phyloP scores from a whole-genome alignment of 2,888 invertebrate genomes.

The Calameuta filiformis region DNA sequence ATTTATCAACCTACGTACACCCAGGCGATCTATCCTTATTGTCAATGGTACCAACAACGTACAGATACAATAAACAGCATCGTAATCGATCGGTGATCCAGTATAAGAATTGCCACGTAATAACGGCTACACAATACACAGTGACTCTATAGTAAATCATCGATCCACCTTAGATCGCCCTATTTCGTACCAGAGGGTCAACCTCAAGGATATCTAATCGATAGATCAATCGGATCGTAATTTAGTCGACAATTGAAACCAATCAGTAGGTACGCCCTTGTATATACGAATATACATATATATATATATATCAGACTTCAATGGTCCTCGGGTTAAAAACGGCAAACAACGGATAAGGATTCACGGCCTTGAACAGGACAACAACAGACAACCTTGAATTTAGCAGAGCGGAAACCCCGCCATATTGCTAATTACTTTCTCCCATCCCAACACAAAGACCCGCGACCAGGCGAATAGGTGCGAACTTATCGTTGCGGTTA shows the following conservation, averaged over 20 bases:
- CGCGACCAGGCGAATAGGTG: slow-evolving; percentile 53
- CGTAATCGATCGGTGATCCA: slow-evolving; percentile 21
- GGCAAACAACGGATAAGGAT: neutral
- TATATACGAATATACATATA: neutral
- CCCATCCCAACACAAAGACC: slow-evolving; percentile 27
- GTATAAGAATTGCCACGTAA: slow-evolving; percentile 60
- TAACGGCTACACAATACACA: slow-evolving; percentile 44
- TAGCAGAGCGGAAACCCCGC: slow-evolving; percentile 62
- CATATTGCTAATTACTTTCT: slow-evolving; percentile 63
- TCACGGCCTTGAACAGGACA: slow-evolving; percentile 13
- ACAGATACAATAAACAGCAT: neutral
- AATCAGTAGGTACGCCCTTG: neutral
- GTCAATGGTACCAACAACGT: neutral
- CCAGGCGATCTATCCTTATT: neutral
- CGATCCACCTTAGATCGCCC: neutral
- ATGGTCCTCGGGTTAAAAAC: neutral
- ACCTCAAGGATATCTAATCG: neutral
- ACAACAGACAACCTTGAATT: slow-evolving; percentile 58
- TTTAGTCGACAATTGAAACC: neutral
- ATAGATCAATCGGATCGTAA: neutral
- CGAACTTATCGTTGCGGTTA: slow-evolving; percentile 41
- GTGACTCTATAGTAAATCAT: neutral
- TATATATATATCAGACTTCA: neutral
- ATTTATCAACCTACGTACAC: neutral
- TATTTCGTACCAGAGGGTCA: neutral